Base-by-base conservation (phyloP, 2,113 vertebrate genomes). In the Dromaius novaehollandiae region DNA sequence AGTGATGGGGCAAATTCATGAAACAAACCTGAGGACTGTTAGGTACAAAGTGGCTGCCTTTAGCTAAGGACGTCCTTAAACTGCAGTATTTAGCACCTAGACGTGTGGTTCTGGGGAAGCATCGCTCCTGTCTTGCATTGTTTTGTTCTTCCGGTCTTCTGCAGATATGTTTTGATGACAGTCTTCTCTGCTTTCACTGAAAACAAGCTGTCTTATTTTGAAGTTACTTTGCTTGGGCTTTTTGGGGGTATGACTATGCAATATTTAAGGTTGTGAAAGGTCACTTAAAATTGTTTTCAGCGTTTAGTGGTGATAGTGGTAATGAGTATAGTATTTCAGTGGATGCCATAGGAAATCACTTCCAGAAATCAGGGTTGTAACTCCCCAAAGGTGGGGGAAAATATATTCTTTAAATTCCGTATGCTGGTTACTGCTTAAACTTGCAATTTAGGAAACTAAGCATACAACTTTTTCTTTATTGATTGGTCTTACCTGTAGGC, bases 41-140 rank as follows among this genome's bases (percentile, higher is more conserved):
- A 1, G 3, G 0, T 20, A 13, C 0, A 0, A 44, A 3, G 30
- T 28, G 44, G 34, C 3, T 56, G 21, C 13, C 61, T 58, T 82
- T 4, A 11, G 61, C 32, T 91, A 22, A 44, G 53, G 36, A 69
- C 25, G 12, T 81, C 21, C 32, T 50, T 30, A 21, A 70, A 32
- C 11, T 61, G 50, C 34, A 12, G 38, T 68, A 6, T 24, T 34
- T 5, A 7, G 9, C 28, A 9, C n/a, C 25, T 25, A 58, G 30
- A 15, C 0, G 44, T 53, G 14, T 88, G 56, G 56, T 7, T 50
- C 70, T 32, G 32, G 36, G 48, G 58, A 7, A 46, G 7, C 34
- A 14, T 71, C 4, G 0, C 61, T 46, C 7, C 14, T 11, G 14
- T 30, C 6, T 65, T 9, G 13, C 1, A 1, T 25, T 60, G 53